Base-by-base conservation (phyloP, 2,797 vertebrate species). In the Gouania willdenowi region DNA sequence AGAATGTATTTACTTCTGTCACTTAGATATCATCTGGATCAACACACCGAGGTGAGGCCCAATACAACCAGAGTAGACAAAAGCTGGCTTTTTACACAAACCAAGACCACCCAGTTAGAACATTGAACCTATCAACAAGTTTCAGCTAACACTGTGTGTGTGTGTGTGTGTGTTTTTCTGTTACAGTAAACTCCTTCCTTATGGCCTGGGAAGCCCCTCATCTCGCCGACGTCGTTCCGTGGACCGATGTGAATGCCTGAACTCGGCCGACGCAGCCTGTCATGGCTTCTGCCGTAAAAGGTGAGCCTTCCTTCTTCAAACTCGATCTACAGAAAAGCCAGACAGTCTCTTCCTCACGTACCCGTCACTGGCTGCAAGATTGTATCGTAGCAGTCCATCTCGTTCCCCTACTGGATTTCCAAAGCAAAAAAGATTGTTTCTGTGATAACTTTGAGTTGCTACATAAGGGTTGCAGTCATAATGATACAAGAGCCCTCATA, bases 1-100 rank as follows among this genome's bases (percentile, higher is more conserved):
- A 57, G 94, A 98, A 35, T 98, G 95, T 43, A 88, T 98, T 68
- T 98, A 97, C 81, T 98, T 97, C 83, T 97, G 95, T 71, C 95
- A 97, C 70, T 84, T 98, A 71, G 95, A 95, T 61, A 95, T 98
- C 51, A 96, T 98, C 84, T 97, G 94, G 95, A 86, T 98, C 75
- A 97, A 97, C 83, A 94, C 94, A 0, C 92, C 94, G 0, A 92
- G 91, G 94, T 96, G 52, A 91, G 91, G 8, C 20, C 31, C 6
- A 41, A n/a, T 8, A 31, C 16, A n/a, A n/a, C n/a, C 1, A 2
- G 3, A 2, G 13, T 2, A 13, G 13, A 14, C 16, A 25, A 3
- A n/a, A n/a, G n/a, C n/a, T n/a, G n/a, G n/a, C n/a, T n/a, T n/a
- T n/a, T n/a, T n/a, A n/a, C n/a, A n/a, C n/a, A n/a, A n/a, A n/a